These are phyloP conservation scores for Zaprionus capensis DNA, from an alignment of 1,140 invertebrate species.

Conservation along the genomic window DNA sequence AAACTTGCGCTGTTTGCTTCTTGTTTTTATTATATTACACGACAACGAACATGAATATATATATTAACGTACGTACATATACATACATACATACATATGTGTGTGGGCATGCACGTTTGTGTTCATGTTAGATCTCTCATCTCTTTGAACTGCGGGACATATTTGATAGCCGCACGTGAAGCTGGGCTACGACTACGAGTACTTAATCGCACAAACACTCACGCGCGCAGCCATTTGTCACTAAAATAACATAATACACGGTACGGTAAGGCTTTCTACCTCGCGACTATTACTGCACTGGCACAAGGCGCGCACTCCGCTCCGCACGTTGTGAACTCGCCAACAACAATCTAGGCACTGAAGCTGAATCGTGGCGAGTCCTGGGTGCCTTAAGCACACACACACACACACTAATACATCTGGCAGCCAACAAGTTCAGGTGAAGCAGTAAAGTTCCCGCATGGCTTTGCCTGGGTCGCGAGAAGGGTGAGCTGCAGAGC, in stretches of 20 bases:
- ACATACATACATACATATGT: background rate
- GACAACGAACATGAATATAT: constrained; percentile 45
- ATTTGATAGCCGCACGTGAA: constrained; percentile 63
- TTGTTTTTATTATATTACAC: constrained; percentile 29
- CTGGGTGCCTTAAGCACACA: constrained; percentile 51
- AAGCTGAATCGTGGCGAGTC: constrained; percentile 50
- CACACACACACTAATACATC: constrained; percentile 43
- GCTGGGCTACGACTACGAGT: background rate
- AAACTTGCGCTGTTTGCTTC: constrained; percentile 2
- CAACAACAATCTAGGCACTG: constrained; percentile 84
- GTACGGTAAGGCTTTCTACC: constrained; percentile 9
- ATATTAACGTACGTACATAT: background rate
- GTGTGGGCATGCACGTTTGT: background rate
- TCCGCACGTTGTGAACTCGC: constrained; percentile 67
- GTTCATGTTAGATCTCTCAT: background rate
- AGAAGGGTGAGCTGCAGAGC: constrained; percentile 57
- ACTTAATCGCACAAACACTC: constrained; percentile 25
- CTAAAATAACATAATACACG: constrained; percentile 33
- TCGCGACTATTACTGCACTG: constrained; percentile 38
- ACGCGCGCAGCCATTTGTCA: constrained; percentile 31
- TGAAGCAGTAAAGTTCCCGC: constrained; percentile 44
- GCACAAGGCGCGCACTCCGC: constrained; percentile 54
- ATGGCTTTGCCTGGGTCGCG: constrained; percentile 66
- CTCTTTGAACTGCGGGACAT: constrained; percentile 15
- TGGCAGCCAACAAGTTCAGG: constrained; percentile 59